A percentile compares a stretch with the other conserved stretches of the same genome.
These are phyloP conservation scores for Podarcis raffonei DNA, from an alignment of 2,113 vertebrate species.

Conservation along the genomic window DNA sequence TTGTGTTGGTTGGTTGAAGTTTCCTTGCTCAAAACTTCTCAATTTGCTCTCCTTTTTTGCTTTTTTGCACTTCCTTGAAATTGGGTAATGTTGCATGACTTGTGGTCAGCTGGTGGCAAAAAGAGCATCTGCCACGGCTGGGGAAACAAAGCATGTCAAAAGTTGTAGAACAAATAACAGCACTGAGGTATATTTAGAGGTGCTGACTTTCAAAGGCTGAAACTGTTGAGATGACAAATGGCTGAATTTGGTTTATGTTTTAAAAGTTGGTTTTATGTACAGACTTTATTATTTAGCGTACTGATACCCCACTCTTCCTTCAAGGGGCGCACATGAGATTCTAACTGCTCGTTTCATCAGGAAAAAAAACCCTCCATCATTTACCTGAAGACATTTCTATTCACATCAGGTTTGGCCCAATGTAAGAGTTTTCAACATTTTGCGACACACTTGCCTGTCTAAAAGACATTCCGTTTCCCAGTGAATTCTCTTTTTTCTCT, in stretches of 20 bases:
- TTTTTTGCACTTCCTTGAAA: no score
- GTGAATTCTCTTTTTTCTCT: neutral
- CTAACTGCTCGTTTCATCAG: neutral
- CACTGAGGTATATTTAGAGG: neutral
- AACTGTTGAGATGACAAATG: neutral
- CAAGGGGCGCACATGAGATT: neutral
- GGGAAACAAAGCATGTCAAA: neutral
- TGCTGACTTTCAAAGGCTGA: neutral
- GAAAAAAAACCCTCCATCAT: neutral
- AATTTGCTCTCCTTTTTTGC: neutral
- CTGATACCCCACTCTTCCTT: neutral
- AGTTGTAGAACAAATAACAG: neutral
- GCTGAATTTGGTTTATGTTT: no score
- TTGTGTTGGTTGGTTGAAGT: no score
- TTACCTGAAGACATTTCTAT: neutral
- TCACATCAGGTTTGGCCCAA: neutral
- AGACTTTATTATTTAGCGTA: no score
- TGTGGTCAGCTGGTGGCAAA: neutral
- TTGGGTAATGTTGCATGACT: neutral
- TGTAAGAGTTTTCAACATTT: neutral
- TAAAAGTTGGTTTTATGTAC: no score
- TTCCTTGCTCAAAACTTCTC: neutral
- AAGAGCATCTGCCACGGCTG: neutral
- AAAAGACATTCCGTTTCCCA: neutral
- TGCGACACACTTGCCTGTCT: no score